These are phyloP conservation scores for Drosophila elegans DNA, from an alignment of 1,140 invertebrate genomes.

Conservation along the genomic window DNA sequence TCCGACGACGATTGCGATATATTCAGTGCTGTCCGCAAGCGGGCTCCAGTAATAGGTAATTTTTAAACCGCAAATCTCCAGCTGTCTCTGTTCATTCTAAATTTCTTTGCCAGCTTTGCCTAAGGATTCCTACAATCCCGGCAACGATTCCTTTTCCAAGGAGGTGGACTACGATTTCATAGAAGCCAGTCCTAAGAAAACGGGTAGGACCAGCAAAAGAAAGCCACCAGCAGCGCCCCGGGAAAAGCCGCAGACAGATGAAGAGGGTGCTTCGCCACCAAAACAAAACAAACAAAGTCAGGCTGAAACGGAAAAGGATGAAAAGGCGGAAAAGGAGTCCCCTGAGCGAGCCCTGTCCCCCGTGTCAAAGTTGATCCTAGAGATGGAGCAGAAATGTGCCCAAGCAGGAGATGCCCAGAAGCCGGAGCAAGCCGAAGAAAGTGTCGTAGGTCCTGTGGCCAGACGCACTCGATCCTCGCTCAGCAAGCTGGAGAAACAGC, in stretches of 20 bases:
- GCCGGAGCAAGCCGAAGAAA: not conserved
- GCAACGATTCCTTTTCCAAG: constrained; percentile 17
- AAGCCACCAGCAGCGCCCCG: constrained; percentile 3
- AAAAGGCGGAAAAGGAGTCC: not conserved
- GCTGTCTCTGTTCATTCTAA: not conserved
- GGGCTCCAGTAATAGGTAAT: constrained; percentile 26
- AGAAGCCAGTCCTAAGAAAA: constrained; percentile 24
- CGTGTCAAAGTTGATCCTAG: constrained; percentile 49
- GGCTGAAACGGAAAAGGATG: not conserved
- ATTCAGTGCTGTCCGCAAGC: constrained; percentile 39
- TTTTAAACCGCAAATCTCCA: not conserved
- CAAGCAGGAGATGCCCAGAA: not conserved
- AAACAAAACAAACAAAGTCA: not conserved
- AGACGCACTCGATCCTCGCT: constrained; percentile 57
- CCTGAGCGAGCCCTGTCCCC: constrained; percentile 27
- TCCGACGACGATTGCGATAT: constrained; percentile 68
- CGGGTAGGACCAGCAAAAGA: not conserved
- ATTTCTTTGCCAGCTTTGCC: constrained; percentile 33
- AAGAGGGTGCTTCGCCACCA: not conserved
- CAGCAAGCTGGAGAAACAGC: not conserved
- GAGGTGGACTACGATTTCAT: constrained; percentile 59
- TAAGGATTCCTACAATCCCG: not conserved
- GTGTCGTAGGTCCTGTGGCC: constrained; percentile 31
- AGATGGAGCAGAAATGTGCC: constrained; percentile 42
- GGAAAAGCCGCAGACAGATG: constrained; percentile 3